Evolutionary conservation across 2,113 vertebrate genomes (phyloP), one percentile per base, ranked within the genome.

Genomic region (Sander vitreus): DNA sequence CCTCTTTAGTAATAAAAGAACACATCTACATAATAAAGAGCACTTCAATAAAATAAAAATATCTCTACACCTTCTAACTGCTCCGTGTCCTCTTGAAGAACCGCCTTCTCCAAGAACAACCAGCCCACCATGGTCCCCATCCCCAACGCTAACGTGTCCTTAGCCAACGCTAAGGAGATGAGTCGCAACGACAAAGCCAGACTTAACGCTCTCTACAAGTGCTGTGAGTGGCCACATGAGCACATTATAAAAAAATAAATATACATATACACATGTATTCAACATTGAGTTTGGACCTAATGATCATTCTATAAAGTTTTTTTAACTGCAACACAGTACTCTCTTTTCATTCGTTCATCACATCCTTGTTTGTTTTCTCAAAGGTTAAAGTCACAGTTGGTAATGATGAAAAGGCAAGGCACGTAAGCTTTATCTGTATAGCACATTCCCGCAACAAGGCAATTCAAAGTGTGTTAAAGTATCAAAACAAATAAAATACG

Each of bases 181-280:
- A 93, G 91, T 54, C 72, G 19, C 23, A 71, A 5, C 3, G 91
- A 94, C 70, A 92, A 87, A 2, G 15, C 77, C 27, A 87, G 93
- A 18, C 71, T 93, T 78, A 94, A 92, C 74, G 87, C 10, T 0
- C 91, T 94, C 21, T 94, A 94, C 76, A 18, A 84, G 63, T 93
- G 91, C 69, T 91, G 90, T 89, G 70, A 91, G 87, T 86, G 51
- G 66, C n/a, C 60, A 47, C n/a, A 59, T 21, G 13, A 57, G 18
- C 21, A 18, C 2, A 21, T 54, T 45, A 62, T n/a, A 10, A 48
- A 25, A 25, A n/a, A 50, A 62, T 15, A 10, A 33, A 33, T 43
- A 43, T n/a, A 36, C 11, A 33, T 48, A n/a, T 27, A 50, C 10
- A 16, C 9, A n/a, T 62, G 45, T 53, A 6, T 63, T 50, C 15